Evolutionary conservation across 2,888 invertebrate genomes (phyloP), one percentile per base, ranked within the genome.

Genomic region (Brachypalpus laphriformis): DNA sequence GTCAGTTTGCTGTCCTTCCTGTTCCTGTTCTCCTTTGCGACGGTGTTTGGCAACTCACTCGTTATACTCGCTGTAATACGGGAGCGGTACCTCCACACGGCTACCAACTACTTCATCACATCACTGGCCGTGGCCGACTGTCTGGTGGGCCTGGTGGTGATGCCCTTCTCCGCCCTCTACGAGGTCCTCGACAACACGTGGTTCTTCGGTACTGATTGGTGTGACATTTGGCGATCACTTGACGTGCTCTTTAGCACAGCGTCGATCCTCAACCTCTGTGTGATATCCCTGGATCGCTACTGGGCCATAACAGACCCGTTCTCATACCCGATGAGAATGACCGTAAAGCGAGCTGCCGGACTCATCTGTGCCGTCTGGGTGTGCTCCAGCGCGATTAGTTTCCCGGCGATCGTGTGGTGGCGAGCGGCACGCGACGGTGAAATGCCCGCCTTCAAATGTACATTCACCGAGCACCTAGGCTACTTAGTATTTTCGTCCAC

Each of bases 261-360:
- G 4, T 98, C 98, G 9, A 99, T 99, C 89, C 93, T 99, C 63
- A 99, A 99, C 92, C 93, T 99, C 70, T 99, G 99, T 92, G 98
- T 99, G 31, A 99, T 99, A 89, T 98, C 98, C 0, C 91, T 99
- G 89, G 99, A 99, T 91, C 95, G 98, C 16, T 99, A 99, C 92
- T 98, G 99, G 98, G 99, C 99, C 54, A 99, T 99, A 86, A 98
- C 98, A 11, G 98, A 99, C 92, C 99, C 99, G 0, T 98, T 99
- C 88, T 97, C 97, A 57, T 99, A 99, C 92, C 98, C 99, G 1
- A 97, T 96, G 93, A 94, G 96, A 87, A 99, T 99, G 97, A 98
- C 97, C 25, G 95, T 96, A 47, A 94, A 95, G 78, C 94, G 97
- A 76, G 98, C 98, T 0, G 96, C 95, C 3, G 94, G 96, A 25